Base-by-base conservation (phyloP, 2,113 vertebrate species). In the Taurulus bubalis region DNA sequence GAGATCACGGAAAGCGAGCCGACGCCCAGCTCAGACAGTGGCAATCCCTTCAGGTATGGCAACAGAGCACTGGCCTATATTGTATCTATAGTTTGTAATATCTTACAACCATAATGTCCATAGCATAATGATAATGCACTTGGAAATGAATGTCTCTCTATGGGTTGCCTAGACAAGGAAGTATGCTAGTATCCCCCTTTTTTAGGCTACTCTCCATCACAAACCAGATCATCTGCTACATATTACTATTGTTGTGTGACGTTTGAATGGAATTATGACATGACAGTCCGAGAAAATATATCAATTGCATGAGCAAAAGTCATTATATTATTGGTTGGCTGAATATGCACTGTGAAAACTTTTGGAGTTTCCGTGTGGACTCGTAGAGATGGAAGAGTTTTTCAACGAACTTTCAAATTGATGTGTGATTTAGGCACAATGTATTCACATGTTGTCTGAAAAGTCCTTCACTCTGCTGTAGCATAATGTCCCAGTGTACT, bases 41-140 rank as follows among this genome's bases (percentile, higher is more conserved):
- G 28, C 70, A 83, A 90, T 82, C 80, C 84, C 65, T 75, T 75
- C 79, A 79, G 81, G 58, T 84, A 78, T 14, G 47, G 22, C 11
- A 26, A 38, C 58, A 71, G 11, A 72, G 7, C 47, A 16, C 14
- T 55, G 42, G 9, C 12, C 42, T 45, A 45, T 45, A 45, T 49
- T 49, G 47, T 49, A 22, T 49, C 20, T 49, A 49, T 49, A 18
- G 47, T 49, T 49, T 49, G 47, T 20, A 20, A 53, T n/a, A 0
- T 53, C 22, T n/a, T 53, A 24, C 51, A n/a, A 53, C 12, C 22
- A 53, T 11, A 53, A 53, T 24, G 51, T 53, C 22, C 22, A 24
- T 53, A n/a, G 51, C 51, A 10, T 53, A 11, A n/a, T 20, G 12
- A 24, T 53, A 53, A 53, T 53, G 22, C 51, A 53, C 22, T 53